These are phyloP conservation scores for Oryctolagus cuniculus DNA, from an alignment of 2,113 vertebrate genomes.

Conservation along the genomic window DNA sequence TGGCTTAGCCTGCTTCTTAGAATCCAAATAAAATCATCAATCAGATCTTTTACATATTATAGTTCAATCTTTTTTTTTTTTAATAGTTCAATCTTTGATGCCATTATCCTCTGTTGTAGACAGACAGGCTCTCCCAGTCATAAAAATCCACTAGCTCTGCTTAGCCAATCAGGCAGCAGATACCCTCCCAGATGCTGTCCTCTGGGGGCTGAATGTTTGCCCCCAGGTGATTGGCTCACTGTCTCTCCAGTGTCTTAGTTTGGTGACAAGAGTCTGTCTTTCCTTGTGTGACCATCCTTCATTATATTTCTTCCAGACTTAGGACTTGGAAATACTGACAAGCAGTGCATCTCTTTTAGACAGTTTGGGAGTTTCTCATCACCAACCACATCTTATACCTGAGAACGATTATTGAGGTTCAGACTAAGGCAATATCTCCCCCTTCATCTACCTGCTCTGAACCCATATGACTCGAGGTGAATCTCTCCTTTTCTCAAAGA, in stretches of 20 bases:
- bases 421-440: background rate
- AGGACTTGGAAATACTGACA: background rate
- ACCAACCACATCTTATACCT: background rate
- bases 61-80: background rate
- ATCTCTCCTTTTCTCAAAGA: conserved; percentile 6
- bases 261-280: background rate
- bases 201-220: background rate
- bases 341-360: background rate
- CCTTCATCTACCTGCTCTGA: background rate
- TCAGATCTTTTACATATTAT: background rate
- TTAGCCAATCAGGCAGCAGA: background rate
- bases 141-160: background rate
- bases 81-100: background rate
- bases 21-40: conserved; percentile 36
- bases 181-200: background rate
- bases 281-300: background rate
- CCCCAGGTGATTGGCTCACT: background rate
- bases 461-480: background rate
- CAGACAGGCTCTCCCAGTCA: background rate
- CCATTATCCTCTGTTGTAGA: background rate
- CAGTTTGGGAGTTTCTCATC: background rate
- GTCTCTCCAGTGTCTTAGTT: background rate
- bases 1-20: background rate
- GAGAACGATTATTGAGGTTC: background rate
- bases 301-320: background rate